A percentile compares a stretch with the other conserved stretches of the same genome.
Conservation (phyloP, 1,140 invertebrate species). For the Lucilia cuprina region DNA sequence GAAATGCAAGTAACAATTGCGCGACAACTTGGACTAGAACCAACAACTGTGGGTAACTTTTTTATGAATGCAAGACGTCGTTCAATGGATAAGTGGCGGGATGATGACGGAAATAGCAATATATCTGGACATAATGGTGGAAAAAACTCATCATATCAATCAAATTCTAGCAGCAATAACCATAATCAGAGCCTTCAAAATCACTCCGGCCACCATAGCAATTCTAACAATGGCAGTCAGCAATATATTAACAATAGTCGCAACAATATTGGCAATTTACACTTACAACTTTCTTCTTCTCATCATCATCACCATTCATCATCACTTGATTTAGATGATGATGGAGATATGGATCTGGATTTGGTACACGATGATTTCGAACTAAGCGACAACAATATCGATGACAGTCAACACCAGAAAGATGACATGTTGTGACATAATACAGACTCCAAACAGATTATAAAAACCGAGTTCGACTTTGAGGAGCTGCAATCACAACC, state of each 20-base stretch:
- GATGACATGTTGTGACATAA: slow-evolving; percentile 66
- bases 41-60: slow-evolving; percentile 99
- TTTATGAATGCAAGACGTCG: slow-evolving; percentile 99
- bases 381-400: slow-evolving; percentile 62
- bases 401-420: slow-evolving; percentile 55
- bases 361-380: slow-evolving; percentile 61
- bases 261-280: slow-evolving; percentile 19
- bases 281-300: slow-evolving; percentile 38
- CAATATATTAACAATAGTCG: slow-evolving; percentile 9
- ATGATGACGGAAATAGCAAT: slow-evolving; percentile 75
- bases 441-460: background rate
- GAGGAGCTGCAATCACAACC: background rate
- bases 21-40: slow-evolving; percentile 94
- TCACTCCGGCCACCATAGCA: slow-evolving; percentile 10
- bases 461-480: background rate
- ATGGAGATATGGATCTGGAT: slow-evolving; percentile 54
- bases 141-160: slow-evolving; percentile 29
- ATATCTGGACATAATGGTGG: background rate
- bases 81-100: slow-evolving; percentile 99
- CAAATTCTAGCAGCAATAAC: slow-evolving; percentile 40
- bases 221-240: background rate
- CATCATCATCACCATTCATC: slow-evolving; percentile 46
- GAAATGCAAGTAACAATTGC: slow-evolving; percentile 99
- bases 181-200: slow-evolving; percentile 40
- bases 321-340: slow-evolving; percentile 43